Conservation (phyloP, 1,140 invertebrate genomes). For the Sitodiplosis mosellana region DNA sequence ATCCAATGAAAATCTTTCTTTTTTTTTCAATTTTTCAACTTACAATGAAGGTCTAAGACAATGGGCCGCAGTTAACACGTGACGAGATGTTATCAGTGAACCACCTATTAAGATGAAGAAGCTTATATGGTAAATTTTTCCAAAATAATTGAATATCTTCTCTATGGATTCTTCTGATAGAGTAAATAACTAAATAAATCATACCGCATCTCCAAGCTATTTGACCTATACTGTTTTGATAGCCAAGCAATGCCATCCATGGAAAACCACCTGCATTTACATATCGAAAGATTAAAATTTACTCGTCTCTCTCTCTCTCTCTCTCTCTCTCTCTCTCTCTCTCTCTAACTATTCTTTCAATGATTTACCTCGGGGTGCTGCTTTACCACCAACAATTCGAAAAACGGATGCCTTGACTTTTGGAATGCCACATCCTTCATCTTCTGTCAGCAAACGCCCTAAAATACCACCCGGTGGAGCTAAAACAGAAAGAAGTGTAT, state of each 20-base stretch:
- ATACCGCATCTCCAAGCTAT: constrained; percentile 20
- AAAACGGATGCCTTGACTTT: constrained; percentile 11
- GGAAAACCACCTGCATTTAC: constrained; percentile 22
- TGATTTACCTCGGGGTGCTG: constrained; percentile 15
- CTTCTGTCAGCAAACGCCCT: constrained; percentile 12
- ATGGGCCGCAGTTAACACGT: constrained; percentile 21
- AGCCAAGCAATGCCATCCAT: constrained; percentile 20
- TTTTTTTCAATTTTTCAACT: constrained; percentile 4
- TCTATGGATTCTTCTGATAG: no score
- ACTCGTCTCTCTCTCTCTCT: not conserved
- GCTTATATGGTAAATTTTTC: no score
- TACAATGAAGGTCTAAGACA: constrained; percentile 16
- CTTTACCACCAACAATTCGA: constrained; percentile 26
- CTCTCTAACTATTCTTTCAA: not conserved
- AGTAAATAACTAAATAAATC: no score
- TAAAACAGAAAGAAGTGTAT: no score
- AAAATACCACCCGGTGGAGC: no score
- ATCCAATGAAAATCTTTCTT: no score
- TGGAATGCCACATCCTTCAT: constrained; percentile 23
- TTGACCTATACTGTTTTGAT: constrained; percentile 12
- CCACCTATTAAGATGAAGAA: no score
- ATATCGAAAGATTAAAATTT: not conserved
- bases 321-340: no score
- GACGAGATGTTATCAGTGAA: constrained; percentile 15
- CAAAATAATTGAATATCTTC: no score